A percentile compares a stretch with the other conserved stretches of the same genome.
phyloP scores from a whole-genome alignment of 1,140 invertebrate species.

The Zaprionus gabonicus region DNA sequence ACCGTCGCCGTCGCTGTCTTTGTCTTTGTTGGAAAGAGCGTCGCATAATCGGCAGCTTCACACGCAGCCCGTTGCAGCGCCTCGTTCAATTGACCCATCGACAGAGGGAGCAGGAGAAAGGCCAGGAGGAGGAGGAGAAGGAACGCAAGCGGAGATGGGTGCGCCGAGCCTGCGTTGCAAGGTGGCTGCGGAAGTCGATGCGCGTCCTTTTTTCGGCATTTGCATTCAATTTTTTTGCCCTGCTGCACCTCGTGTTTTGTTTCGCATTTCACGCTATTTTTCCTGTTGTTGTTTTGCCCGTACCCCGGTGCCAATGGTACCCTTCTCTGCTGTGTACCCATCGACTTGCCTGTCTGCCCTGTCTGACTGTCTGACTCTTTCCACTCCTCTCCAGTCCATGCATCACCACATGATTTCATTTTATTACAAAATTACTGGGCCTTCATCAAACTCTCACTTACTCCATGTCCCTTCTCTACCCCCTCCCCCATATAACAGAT shows the following conservation, averaged over 20 bases:
- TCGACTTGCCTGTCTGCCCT: neutral
- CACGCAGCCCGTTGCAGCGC: slow-evolving; percentile 49
- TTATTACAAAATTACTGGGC: slow-evolving; percentile 75
- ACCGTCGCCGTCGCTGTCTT: neutral
- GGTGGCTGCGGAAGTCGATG: too few species aligned
- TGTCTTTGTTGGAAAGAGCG: slow-evolving; percentile 66
- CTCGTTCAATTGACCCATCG: slow-evolving; percentile 37
- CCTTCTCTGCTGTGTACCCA: neutral
- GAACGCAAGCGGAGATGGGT: too few species aligned
- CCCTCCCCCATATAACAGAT: neutral
- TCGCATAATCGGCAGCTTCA: slow-evolving; percentile 78
- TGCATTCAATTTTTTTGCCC: slow-evolving; percentile 21
- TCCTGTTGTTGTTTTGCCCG: slow-evolving; percentile 24
- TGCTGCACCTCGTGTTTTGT: slow-evolving; percentile 15
- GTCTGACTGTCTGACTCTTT: slow-evolving; percentile 71
- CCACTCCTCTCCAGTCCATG: slow-evolving; percentile 35
- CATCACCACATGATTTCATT: slow-evolving; percentile 66
- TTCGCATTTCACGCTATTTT: slow-evolving; percentile 34
- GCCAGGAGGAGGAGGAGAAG: neutral
- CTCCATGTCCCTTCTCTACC: neutral
- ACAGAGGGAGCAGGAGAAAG: slow-evolving; percentile 1
- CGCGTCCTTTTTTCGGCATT: slow-evolving; percentile 57
- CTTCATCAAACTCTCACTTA: slow-evolving; percentile 36
- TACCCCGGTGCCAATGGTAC: neutral
- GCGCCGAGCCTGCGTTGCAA: too few species aligned